These are phyloP conservation scores for Pyrocoelia pectoralis DNA, from an alignment of 2,888 invertebrate species.

Conservation along the genomic window DNA sequence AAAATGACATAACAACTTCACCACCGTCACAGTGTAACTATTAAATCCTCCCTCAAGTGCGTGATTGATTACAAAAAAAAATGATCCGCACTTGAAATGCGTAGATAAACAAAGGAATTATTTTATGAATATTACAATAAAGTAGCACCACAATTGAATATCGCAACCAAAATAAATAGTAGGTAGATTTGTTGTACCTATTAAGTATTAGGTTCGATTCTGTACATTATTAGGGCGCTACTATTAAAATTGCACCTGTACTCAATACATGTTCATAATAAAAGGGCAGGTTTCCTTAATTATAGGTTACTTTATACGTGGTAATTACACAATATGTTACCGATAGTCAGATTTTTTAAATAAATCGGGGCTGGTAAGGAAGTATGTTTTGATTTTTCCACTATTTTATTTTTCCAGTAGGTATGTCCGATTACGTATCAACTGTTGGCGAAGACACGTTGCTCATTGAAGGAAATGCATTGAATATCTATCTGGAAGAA, in stretches of 20 bases:
- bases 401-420: too few species aligned
- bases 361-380: neutral
- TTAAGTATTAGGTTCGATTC: neutral
- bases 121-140: neutral
- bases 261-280: neutral
- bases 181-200: neutral
- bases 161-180: neutral
- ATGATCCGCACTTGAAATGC: neutral
- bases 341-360: neutral
- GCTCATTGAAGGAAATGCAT: too few species aligned
- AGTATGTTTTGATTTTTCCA: neutral
- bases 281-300: conserved; percentile 8
- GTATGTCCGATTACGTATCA: too few species aligned
- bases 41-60: conserved; percentile 33
- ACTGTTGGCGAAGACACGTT: too few species aligned
- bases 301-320: neutral
- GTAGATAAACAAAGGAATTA: neutral
- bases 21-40: conserved; percentile 25
- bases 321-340: conserved; percentile 9
- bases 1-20: conserved; percentile 31
- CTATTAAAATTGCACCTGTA: conserved; percentile 1
- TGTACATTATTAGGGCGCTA: neutral
- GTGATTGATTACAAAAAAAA: conserved; percentile 33
- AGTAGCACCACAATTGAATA: neutral
- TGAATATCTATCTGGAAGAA: too few species aligned